Base-by-base conservation (phyloP, 2,888 invertebrate species). In the Platycnemis pennipes region DNA sequence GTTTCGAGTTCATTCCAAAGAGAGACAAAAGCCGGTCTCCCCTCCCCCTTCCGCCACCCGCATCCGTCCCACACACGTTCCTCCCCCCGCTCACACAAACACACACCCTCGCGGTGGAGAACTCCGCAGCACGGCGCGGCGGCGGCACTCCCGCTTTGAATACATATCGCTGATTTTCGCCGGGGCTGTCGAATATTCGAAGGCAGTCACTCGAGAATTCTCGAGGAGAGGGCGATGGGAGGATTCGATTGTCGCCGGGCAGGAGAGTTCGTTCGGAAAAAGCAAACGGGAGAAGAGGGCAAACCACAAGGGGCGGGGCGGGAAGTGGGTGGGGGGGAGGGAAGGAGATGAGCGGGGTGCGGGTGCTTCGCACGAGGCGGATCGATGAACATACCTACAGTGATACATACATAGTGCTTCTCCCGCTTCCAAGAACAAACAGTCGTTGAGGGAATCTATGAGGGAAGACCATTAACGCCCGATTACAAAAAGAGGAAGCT, bases 111-210 rank as follows among this genome's bases (percentile, higher is more conserved):
- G 26, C 26, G 5, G 31, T n/a, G 13, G 63, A 63, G 26, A 22
- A 26, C 77, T 37, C 77, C 77, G 77, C 31, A 77, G 37, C 37
- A 31, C 31, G 31, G 37, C 37, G 3, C 37, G 77, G n/a, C 11
- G 37, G 77, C 26, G 26, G 63, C 26, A 11, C 31, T 77, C 37
- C 77, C 77, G 77, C 77, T 77, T 77, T 77, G 77, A 77, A 77
- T 77, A 77, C 77, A 77, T 77, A 77, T 77, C 77, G 77, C 77
- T 77, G 77, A 77, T 77, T 77, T 77, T 77, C 77, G 77, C 37
- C 77, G 4, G 63, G 63, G n/a, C 63, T 63, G 77, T 77, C 77
- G 77, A 77, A 77, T 77, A 77, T 77, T 77, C 77, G 77, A 77
- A 77, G 77, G 77, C 77, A 77, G 77, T 77, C 77, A 77, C 77